Evolutionary conservation across 2,113 vertebrate species (phyloP), one percentile per base, ranked within the genome.

Genomic region (Glareola pratincola): DNA sequence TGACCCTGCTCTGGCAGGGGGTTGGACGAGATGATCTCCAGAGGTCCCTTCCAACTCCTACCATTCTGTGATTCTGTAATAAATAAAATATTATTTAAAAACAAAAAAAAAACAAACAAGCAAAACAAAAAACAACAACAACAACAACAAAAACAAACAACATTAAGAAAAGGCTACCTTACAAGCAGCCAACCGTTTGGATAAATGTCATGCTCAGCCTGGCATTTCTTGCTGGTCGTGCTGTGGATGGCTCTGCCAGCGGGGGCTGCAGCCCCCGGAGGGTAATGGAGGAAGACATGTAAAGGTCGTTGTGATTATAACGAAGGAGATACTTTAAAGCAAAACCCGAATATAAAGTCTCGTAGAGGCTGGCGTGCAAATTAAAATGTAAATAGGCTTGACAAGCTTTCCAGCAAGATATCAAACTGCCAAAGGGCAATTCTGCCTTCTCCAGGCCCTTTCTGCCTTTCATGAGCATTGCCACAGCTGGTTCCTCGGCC

Each of bases 351-450:
- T 80, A 85, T 51, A 76, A 96, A 94, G 85, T 56, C 77, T 81
- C 53, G 71, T 93, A 92, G 79, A 63, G 43, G 81, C 43, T 69
- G 57, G 66, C 72, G 79, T 89, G 82, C 41, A 96, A 96, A 96
- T 96, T 59, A 87, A 95, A 95, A 97, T 95, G 67, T 91, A 97
- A 96, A 96, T 95, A 96, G 92, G 86, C 67, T 53, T 95, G 96
- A 96, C 94, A 96, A 89, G 82, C 80, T 85, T 92, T 95, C 85
- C 86, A 95, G 86, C 75, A 69, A 90, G 86, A 72, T 36, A 60
- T 85, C 53, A 88, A 73, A 54, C 54, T 79, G 90, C 88, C 90
- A 93, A 85, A 85, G 83, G 91, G 90, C 26, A 79, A 24, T 68
- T 86, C 59, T 87, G 84, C 67, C 91, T 87, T 79, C 69, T 90